Conservation (phyloP, 2,888 invertebrate genomes). For the Elegia similella region DNA sequence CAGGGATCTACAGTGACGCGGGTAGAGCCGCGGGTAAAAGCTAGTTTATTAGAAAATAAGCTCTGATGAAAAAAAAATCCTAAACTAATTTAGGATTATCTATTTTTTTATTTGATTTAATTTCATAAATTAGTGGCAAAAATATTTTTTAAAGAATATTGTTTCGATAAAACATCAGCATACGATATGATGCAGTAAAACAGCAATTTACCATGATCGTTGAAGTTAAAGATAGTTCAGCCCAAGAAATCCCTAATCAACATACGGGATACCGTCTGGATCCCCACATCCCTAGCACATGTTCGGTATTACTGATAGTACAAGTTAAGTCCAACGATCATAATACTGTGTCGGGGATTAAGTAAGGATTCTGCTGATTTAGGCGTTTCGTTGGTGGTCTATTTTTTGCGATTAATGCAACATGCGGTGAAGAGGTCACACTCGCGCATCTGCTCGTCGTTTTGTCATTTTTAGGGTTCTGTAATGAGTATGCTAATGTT, state of each 20-base stretch:
- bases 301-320: slow-evolving; percentile 66
- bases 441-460: slow-evolving; percentile 48
- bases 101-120: too few relatives aligned
- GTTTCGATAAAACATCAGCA: too few relatives aligned
- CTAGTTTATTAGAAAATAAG: too few relatives aligned
- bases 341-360: slow-evolving; percentile 71
- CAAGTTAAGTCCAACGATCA: slow-evolving; percentile 71
- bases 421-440: slow-evolving; percentile 55
- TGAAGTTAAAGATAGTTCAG: slow-evolving; percentile 9
- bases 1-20: too few relatives aligned
- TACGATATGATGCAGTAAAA: too few relatives aligned
- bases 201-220: neutral
- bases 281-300: slow-evolving; percentile 62
- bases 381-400: slow-evolving; percentile 69
- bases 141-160: too few relatives aligned
- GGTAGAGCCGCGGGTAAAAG: too few relatives aligned
- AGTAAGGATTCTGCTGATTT: slow-evolving; percentile 61
- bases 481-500: too few relatives aligned
- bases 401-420: slow-evolving; percentile 54
- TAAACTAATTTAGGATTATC: too few relatives aligned
- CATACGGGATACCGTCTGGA: slow-evolving; percentile 34
- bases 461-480: neutral
- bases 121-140: too few relatives aligned
- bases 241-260: slow-evolving; percentile 29
- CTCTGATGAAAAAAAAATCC: too few relatives aligned